Evolutionary conservation across 2,888 invertebrate species (phyloP).

Genomic region (Ectemnius continuus): DNA sequence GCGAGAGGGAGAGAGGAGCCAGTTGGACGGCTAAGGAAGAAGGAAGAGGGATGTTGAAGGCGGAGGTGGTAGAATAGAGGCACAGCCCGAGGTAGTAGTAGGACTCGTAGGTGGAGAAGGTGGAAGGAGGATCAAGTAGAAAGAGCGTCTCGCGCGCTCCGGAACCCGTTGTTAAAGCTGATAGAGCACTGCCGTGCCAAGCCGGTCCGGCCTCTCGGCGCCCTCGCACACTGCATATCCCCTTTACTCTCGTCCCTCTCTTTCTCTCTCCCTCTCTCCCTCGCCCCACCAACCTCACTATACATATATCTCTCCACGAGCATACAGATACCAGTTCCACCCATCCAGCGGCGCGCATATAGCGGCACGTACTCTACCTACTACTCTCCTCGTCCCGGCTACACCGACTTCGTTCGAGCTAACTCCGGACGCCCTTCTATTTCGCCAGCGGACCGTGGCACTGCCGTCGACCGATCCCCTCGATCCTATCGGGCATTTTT

Average conservation of each 20-base stretch:
- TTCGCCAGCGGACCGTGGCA: constrained; percentile 3
- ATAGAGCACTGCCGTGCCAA: constrained; percentile 54
- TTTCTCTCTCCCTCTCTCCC: constrained; percentile 13
- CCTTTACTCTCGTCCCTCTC: constrained; percentile 47
- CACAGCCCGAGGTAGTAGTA: constrained; percentile 52
- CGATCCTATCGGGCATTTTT: constrained; percentile 14
- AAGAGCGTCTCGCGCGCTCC: constrained; percentile 52
- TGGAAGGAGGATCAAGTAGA: constrained; percentile 30
- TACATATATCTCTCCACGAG: constrained; percentile 43
- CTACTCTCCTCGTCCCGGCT: not conserved
- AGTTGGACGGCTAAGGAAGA: constrained; percentile 10
- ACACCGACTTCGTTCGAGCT: constrained; percentile 30
- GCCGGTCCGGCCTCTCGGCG: constrained; percentile 19
- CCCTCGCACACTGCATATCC: constrained; percentile 49
- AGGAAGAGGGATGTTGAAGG: constrained; percentile 30
- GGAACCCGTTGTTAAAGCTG: constrained; percentile 65
- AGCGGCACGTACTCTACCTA: not conserved
- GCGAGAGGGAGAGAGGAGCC: not conserved
- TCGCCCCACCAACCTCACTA: constrained; percentile 45
- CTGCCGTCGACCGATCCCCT: not conserved
- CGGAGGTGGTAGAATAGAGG: constrained; percentile 39
- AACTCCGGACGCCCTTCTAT: constrained; percentile 27
- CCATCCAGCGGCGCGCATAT: constrained; percentile 33
- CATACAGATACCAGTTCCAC: constrained; percentile 46
- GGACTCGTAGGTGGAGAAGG: constrained; percentile 39